Base-by-base conservation (phyloP, 2,113 vertebrate genomes). In the Amphiprion percula region DNA sequence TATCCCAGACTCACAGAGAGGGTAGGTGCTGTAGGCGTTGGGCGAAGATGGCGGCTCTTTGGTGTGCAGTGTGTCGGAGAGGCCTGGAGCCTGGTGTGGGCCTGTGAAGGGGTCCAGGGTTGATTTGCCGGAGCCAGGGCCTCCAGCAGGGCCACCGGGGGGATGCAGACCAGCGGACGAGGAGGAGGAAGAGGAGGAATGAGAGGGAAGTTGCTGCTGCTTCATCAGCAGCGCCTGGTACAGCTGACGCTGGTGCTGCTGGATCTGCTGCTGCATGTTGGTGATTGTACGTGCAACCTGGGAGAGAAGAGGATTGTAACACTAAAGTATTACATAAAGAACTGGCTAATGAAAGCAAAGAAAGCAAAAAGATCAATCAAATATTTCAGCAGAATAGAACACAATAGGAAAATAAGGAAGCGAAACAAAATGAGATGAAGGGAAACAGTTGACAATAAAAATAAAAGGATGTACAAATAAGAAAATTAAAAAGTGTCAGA, bases 201-300 rank as follows among this genome's bases (percentile, higher is more conserved):
- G 91, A 59, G 93, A 96, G 74, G 96, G 95, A 44, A 94, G 94
- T 83, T 93, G 93, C 85, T 94, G 97, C 95, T 97, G 97, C 95
- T 99, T 99, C 96, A 96, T 96, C 83, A 99, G 96, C 95, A 99
- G 95, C 89, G 98, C 97, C 95, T 99, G 98, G 94, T 98, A 97
- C 94, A 99, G 97, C 96, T 99, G 98, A 89, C 98, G 97, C 96
- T 99, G 98, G 95, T 99, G 98, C 96, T 99, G 97, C 95, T 99
- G 98, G 95, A 99, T 99, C 96, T 99, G 98, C 96, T 99, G 98
- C 96, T 99, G 98, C 96, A 99, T 99, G 96, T 98, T 99, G 94
- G 96, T 98, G 98, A 99, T 99, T 99, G 97, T 99, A 96, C 98
- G 98, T 95, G 98, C 97, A 94, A 99, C 97, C 98, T 99, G 76